phyloP scores from a whole-genome alignment of 2,797 vertebrate genomes.

The Petrocephalus sullivani region DNA sequence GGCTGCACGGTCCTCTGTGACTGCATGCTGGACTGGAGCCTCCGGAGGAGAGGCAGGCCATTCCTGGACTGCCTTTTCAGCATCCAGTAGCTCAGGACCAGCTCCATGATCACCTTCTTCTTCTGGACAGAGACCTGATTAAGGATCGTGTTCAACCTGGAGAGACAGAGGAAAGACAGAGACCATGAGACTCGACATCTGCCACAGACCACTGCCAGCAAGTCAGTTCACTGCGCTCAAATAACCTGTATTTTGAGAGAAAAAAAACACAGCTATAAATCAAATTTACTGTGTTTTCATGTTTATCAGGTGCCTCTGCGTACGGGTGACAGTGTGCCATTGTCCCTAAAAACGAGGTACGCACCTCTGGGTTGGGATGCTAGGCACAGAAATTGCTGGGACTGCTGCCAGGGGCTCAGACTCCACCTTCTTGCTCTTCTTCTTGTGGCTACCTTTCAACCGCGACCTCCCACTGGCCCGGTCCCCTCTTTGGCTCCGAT shows the following conservation, averaged over 20 bases:
- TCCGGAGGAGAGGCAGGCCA: constrained; percentile 83
- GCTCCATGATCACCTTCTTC: constrained; percentile 90
- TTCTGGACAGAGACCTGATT: constrained; percentile 94
- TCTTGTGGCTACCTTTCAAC: constrained; percentile 78
- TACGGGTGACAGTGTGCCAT: background rate
- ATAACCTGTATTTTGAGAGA: background rate
- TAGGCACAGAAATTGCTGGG: constrained; percentile 69
- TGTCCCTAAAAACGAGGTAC: constrained; percentile 12
- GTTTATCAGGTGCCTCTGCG: background rate
- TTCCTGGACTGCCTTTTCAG: constrained; percentile 91
- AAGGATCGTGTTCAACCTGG: constrained; percentile 90
- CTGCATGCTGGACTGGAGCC: constrained; percentile 85
- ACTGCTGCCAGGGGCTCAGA: constrained; percentile 66
- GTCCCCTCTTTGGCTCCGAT: constrained; percentile 74
- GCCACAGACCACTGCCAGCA: background rate
- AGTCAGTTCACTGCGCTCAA: background rate
- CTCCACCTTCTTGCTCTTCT: constrained; percentile 66
- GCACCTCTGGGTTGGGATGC: constrained; percentile 88
- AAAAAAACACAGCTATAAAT: background rate
- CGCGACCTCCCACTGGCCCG: constrained; percentile 63
- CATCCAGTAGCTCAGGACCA: constrained; percentile 91
- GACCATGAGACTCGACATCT: background rate
- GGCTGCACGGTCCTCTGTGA: constrained; percentile 79
- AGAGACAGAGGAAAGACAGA: background rate
- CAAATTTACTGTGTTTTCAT: background rate